Conservation (phyloP, 2,888 invertebrate species). For the Leucophenga montana region DNA sequence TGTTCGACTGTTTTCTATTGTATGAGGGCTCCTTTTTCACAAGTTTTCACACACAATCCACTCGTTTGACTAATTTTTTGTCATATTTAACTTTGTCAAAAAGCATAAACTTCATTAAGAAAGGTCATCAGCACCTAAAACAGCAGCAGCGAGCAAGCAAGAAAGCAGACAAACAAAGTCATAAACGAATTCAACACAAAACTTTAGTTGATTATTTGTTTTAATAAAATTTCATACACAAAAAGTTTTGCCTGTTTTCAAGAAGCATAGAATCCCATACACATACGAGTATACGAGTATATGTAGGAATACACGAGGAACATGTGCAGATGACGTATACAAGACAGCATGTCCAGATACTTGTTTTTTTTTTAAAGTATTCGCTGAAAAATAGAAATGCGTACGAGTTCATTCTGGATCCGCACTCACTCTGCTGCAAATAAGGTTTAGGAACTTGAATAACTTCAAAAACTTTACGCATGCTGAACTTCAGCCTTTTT, state of each 20-base stretch:
- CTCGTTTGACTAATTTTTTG: neutral
- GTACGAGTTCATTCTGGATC: neutral
- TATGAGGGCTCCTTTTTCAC: too few relatives aligned
- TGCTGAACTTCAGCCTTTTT: constrained; percentile 63
- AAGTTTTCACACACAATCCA: neutral
- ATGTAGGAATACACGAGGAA: neutral
- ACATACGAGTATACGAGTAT: too few relatives aligned
- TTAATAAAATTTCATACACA: constrained; percentile 50
- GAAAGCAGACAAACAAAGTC: constrained; percentile 35
- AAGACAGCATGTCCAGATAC: neutral
- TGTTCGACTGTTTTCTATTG: too few relatives aligned
- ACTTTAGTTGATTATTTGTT: constrained; percentile 51
- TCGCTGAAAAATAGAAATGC: neutral
- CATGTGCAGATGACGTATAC: constrained; percentile 27
- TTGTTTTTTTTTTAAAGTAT: neutral
- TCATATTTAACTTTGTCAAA: neutral
- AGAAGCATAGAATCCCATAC: constrained; percentile 3
- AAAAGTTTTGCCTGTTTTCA: constrained; percentile 28
- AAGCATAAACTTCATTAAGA: constrained; percentile 34
- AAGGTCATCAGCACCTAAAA: constrained; percentile 23
- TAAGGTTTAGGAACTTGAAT: constrained; percentile 58
- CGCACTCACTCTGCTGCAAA: constrained; percentile 46
- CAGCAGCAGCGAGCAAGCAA: constrained; percentile 8
- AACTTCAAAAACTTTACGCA: constrained; percentile 61
- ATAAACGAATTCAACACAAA: constrained; percentile 40